Evolutionary conservation across 2,888 invertebrate genomes (phyloP).

Genomic region (Zeuzera pyrina): DNA sequence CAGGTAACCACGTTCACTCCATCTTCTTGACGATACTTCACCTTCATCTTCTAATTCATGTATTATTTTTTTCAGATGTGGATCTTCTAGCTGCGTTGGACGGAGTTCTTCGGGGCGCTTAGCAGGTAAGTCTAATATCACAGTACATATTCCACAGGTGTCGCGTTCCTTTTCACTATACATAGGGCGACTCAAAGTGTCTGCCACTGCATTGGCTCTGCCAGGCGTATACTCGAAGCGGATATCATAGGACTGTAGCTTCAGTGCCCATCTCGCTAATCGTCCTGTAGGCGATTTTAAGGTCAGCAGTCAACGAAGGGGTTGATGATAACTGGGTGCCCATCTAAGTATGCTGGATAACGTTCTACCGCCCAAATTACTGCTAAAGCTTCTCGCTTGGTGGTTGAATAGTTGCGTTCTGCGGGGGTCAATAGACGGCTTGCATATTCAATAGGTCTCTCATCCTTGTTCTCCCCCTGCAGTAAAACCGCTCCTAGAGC

Average conservation of each 20-base stretch:
- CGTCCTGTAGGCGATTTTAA: constrained; percentile 34
- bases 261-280: constrained; percentile 43
- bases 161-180: too few relatives aligned
- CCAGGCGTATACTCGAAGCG: constrained; percentile 35
- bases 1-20: neutral
- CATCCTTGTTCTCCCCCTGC: constrained; percentile 17
- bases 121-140: constrained; percentile 2
- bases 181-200: too few relatives aligned
- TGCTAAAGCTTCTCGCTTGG: constrained; percentile 35
- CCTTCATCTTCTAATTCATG: constrained; percentile 11
- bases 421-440: constrained; percentile 18
- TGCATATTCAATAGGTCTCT: constrained; percentile 19
- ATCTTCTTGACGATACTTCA: constrained; percentile 4
- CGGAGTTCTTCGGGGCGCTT: neutral
- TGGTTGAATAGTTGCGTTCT: constrained; percentile 38
- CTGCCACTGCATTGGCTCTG: constrained; percentile 32
- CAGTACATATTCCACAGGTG: too few relatives aligned
- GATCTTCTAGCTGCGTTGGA: constrained; percentile 19
- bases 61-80: constrained; percentile 9
- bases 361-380: constrained; percentile 19
- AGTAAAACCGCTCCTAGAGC: constrained; percentile 23
- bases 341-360: constrained; percentile 26
- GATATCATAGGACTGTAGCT: constrained; percentile 33
- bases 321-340: constrained; percentile 33
- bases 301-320: constrained; percentile 36